Base-by-base conservation (phyloP, 1,140 invertebrate species). In the Calosoma granatense region DNA sequence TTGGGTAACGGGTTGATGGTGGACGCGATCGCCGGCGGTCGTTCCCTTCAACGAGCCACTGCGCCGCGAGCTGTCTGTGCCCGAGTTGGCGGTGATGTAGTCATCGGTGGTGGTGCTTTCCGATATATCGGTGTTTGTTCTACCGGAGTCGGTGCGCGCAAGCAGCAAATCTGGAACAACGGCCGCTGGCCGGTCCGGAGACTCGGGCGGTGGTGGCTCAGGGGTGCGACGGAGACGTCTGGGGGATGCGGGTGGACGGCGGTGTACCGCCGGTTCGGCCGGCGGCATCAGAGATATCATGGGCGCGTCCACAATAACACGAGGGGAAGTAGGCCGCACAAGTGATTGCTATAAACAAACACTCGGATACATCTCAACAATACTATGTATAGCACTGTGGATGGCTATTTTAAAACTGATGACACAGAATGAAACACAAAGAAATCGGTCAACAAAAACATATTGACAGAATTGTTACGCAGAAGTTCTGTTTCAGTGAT, bases 61-160 rank as follows among this genome's bases (percentile, higher is more conserved):
- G 52, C 74, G 74, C 22, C 71, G 72, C 1, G 78, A 78, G 59
- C 76, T 80, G 63, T 78, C 76, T 17, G 77, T 79, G 57, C 60
- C 87, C 22, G 88, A 90, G 70, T 85, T 90, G 68, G 90, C 90
- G 65, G 90, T 92, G 59, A 89, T 84, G 70, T 92, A 93, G 67
- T 92, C 90, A 67, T 92, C 89, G 20, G 89, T 92, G 20, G 86
- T 88, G 56, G 88, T 90, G 59, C 83, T 84, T 73, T 92, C 88
- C 6, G 87, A 90, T 19, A 88, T 77, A 69, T 90, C 87, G 2
- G 81, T 87, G 67, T 86, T 87, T 1, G 83, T 81, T 68, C 79
- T 82, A 52, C 83, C 83, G 14, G 85, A 87, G 73, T 88, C 86
- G 1, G 85, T 85, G 60, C 85, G 67, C 1, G 77, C 76, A 11